Conservation (phyloP, 2,113 vertebrate genomes). For the Columba livia region DNA sequence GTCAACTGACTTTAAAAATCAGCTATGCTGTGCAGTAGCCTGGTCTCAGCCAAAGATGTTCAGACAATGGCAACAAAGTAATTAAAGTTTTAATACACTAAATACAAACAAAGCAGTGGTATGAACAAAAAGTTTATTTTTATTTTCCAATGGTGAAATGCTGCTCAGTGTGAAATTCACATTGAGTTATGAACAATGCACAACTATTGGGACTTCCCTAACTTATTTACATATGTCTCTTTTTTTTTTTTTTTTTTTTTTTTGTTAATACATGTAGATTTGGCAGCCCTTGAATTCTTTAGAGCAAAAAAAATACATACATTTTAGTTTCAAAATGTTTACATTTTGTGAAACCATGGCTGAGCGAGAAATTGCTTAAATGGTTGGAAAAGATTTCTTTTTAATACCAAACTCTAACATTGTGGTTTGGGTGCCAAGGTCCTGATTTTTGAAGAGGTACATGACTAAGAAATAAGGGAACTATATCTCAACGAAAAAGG, state of each 20-base stretch:
- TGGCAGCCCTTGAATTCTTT: conserved; percentile 71
- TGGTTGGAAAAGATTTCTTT: conserved; percentile 56
- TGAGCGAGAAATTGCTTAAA: conserved; percentile 53
- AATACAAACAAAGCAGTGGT: conserved; percentile 68
- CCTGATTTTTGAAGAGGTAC: conserved; percentile 40
- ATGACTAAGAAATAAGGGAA: conserved; percentile 40
- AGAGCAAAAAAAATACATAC: conserved; percentile 51
- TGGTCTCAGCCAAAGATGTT: not conserved
- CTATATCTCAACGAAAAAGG: not conserved
- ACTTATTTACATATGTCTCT: conserved; percentile 67
- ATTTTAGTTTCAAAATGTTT: conserved; percentile 64
- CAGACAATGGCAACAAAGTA: not conserved
- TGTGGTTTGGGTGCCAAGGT: conserved; percentile 36
- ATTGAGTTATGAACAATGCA: conserved; percentile 73
- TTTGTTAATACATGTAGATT: conserved; percentile 51
- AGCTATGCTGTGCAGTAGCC: not conserved
- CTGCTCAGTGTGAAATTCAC: conserved; percentile 74
- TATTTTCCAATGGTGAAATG: conserved; percentile 74
- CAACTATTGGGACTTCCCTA: conserved; percentile 70
- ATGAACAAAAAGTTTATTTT: conserved; percentile 77
- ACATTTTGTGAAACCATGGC: conserved; percentile 62
- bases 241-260: not conserved
- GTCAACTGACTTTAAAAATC: not conserved
- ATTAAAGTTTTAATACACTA: conserved; percentile 48
- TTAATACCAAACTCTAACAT: conserved; percentile 54